A percentile compares a stretch with the other conserved stretches of the same genome.
phyloP scores from a whole-genome alignment of 2,113 vertebrate species.

The Piaya cayana region DNA sequence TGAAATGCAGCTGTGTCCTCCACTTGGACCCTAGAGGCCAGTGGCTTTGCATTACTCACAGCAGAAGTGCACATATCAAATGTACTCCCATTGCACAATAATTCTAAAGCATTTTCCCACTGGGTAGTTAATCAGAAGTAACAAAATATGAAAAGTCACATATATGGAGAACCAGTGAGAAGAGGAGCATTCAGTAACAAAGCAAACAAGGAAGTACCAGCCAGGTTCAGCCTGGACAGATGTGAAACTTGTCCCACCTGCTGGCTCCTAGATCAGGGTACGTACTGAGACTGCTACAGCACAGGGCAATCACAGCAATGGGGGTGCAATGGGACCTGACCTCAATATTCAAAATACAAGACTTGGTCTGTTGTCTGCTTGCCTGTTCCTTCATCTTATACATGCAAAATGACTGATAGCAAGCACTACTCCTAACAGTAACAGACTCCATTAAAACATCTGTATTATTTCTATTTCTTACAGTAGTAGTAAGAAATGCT shows the following conservation, averaged over 20 bases:
- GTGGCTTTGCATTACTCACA: neutral
- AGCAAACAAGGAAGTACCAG: neutral
- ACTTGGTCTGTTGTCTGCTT: neutral
- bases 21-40: neutral
- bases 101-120: neutral
- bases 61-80: neutral
- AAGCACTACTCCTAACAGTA: neutral
- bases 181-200: neutral
- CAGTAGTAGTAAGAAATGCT: neutral
- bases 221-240: neutral
- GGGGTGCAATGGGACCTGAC: neutral
- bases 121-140: neutral
- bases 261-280: neutral
- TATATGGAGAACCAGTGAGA: neutral
- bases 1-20: neutral
- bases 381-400: neutral
- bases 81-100: rapidly evolving
- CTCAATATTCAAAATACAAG: neutral
- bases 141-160: neutral
- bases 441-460: neutral
- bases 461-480: neutral
- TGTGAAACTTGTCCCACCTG: neutral
- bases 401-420: neutral
- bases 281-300: neutral
- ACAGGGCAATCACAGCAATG: neutral